Base-by-base conservation (phyloP, 2,113 vertebrate species). In the Eclectus roratus region DNA sequence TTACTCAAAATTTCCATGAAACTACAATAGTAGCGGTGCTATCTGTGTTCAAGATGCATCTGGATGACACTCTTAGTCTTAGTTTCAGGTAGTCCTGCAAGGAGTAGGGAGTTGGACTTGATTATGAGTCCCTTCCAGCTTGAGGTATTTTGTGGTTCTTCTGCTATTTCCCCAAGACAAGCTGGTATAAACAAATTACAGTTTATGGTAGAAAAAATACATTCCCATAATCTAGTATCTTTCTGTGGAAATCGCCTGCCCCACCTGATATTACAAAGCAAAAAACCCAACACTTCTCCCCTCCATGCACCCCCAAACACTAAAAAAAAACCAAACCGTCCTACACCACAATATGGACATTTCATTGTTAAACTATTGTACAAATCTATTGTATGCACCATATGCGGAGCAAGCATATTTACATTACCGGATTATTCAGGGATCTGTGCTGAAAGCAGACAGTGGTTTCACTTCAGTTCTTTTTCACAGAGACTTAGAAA, bases 401-500 rank as follows among this genome's bases (percentile, higher is more conserved):
- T 9, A 50, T 5, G n/a, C 29, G 41, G 6, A 72, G 12, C 52
- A 53, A 88, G 46, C 69, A 41, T 23, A 43, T 37, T 23, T 43
- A 60, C 4, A 3, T 66, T 52, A 91, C 76, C 85, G 60, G 58
- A 70, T 85, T 91, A 71, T 71, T 83, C 52, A 55, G 55, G 56
- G 65, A 90, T 31, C 65, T 90, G 76, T 50, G 68, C 86, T 95
- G 82, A 84, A 84, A 84, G 33, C 21, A 89, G 66, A 78, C 44
- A 35, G 31, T 52, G 55, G 78, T 83, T 96, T 97, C 52, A 69
- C 69, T 95, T 74, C 61, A 69, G 17, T 43, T 83, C 72, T 77
- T 78, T 47, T 64, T 90, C 64, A 86, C 23, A 78, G 31, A 91
- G 77, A 58, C 47, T 96, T 27, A 78, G 65, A 93, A 96, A 92